These are phyloP conservation scores for Serripes groenlandicus DNA, from an alignment of 2,888 invertebrate genomes.

Conservation along the genomic window DNA sequence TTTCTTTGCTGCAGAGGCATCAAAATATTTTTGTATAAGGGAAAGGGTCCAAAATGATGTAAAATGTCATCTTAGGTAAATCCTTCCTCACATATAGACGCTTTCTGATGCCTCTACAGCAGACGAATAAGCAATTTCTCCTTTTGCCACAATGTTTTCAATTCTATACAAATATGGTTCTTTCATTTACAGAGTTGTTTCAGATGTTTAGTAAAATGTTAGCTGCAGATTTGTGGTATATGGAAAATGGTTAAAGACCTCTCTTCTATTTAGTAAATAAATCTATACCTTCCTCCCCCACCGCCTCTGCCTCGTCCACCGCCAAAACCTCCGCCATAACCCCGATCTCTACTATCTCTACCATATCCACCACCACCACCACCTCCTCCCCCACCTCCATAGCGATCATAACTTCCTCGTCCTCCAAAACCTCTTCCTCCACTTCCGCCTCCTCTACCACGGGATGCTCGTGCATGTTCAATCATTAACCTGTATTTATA, in stretches of 20 bases:
- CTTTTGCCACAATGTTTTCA: no score
- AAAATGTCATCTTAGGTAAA: no score
- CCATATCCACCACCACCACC: constrained; percentile 34
- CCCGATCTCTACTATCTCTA: constrained; percentile 21
- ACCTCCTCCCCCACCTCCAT: constrained; percentile 29
- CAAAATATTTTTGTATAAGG: no score
- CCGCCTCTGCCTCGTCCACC: constrained; percentile 26
- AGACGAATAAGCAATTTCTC: no score
- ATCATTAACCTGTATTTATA: constrained; percentile 55
- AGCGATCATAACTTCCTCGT: constrained; percentile 28
- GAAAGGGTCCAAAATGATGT: no score
- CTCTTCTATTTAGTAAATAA: not conserved
- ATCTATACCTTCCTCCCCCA: constrained; percentile 24
- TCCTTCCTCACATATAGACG: no score
- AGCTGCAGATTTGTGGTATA: no score
- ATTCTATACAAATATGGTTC: no score
- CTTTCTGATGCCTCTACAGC: no score
- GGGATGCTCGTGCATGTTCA: constrained; percentile 55
- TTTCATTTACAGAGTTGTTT: no score
- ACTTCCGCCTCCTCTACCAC: constrained; percentile 41
- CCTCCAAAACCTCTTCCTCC: constrained; percentile 49
- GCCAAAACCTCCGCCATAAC: constrained; percentile 42
- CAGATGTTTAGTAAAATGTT: not conserved
- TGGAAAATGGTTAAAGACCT: no score
- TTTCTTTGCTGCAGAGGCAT: no score